These are phyloP conservation scores for Rhinoderma darwinii DNA, from an alignment of 2,113 vertebrate species.

Conservation along the genomic window DNA sequence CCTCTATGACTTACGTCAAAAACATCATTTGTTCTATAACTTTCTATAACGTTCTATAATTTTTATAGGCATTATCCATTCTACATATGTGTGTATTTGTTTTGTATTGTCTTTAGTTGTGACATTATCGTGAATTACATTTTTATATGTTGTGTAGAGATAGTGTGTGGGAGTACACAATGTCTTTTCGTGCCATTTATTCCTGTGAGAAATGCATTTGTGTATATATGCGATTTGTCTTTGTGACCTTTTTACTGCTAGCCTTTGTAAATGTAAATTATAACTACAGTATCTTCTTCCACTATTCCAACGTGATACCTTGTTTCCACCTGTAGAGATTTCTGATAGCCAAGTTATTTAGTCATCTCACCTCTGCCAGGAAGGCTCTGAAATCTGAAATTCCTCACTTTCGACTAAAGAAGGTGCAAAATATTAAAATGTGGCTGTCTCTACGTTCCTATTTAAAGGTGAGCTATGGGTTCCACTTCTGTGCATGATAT, in stretches of 20 bases:
- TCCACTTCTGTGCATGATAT: too few relatives aligned
- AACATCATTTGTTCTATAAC: background rate
- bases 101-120: background rate
- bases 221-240: background rate
- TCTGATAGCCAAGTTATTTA: constrained; percentile 96
- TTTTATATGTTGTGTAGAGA: background rate
- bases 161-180: background rate
- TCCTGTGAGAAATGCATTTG: background rate
- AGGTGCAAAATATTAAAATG: constrained; percentile 98
- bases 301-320: background rate
- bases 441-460: constrained; percentile 97
- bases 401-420: constrained; percentile 97
- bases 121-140: background rate
- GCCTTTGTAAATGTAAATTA: background rate
- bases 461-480: constrained; percentile 80
- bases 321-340: constrained; percentile 79
- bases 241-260: background rate
- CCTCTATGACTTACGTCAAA: background rate
- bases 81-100: background rate
- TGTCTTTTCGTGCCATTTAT: background rate
- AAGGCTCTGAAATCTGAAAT: constrained; percentile 97
- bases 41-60: background rate
- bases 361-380: constrained; percentile 94
- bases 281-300: background rate
- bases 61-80: background rate